Evolutionary conservation across 2,888 invertebrate species (phyloP).

Genomic region (Smittia sp.): DNA sequence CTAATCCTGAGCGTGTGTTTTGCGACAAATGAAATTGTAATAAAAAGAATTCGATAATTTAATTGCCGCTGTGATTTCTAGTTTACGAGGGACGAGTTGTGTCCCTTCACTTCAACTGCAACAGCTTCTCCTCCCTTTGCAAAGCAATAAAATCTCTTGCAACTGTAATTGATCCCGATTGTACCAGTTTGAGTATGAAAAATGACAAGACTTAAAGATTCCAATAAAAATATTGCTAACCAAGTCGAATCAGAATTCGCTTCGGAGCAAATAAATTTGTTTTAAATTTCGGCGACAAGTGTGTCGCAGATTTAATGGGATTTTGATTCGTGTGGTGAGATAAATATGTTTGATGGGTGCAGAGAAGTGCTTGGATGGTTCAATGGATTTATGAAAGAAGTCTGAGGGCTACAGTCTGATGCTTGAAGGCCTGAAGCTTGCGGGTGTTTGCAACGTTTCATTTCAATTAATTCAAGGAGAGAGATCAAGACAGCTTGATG

Average conservation of each 20-base stretch:
- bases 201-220: constrained; percentile 26
- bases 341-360: too few relatives aligned
- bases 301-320: neutral
- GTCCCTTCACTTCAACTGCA: neutral
- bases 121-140: neutral
- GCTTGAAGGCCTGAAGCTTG: too few relatives aligned
- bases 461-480: too few relatives aligned
- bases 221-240: constrained; percentile 26
- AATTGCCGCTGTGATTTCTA: constrained; percentile 19
- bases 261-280: neutral
- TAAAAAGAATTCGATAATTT: constrained; percentile 39
- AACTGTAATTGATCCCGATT: constrained; percentile 22
- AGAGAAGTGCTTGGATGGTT: too few relatives aligned
- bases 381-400: too few relatives aligned
- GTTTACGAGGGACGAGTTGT: constrained; percentile 15
- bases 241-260: constrained; percentile 23
- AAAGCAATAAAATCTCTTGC: neutral
- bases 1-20: constrained; percentile 38
- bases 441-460: too few relatives aligned
- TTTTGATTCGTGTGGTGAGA: neutral
- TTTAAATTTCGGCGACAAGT: constrained; percentile 15
- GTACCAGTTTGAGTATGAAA: neutral
- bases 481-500: too few relatives aligned
- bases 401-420: too few relatives aligned
- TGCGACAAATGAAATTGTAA: constrained; percentile 32